Evolutionary conservation across 2,113 vertebrate species (phyloP).

Genomic region (Gallinago undulata): DNA sequence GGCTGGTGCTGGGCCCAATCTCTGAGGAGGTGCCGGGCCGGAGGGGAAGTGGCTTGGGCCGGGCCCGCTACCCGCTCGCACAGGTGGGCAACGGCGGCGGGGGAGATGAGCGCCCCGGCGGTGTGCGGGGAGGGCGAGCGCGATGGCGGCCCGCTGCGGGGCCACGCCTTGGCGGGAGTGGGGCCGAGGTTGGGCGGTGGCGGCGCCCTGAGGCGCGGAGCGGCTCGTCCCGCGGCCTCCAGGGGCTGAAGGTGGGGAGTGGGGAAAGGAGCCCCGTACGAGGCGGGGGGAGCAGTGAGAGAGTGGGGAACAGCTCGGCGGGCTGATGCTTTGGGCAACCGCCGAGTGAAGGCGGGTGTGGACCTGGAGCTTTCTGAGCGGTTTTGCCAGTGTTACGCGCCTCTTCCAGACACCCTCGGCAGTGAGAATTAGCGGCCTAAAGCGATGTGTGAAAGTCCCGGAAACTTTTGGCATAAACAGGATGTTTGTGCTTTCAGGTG

Average conservation of each 20-base stretch:
- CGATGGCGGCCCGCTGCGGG: not conserved
- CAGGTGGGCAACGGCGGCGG: not conserved
- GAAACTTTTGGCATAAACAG: not conserved
- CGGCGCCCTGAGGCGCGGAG: not conserved
- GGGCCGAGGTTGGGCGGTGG: not conserved
- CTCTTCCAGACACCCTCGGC: fast-evolving
- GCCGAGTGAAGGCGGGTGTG: not conserved
- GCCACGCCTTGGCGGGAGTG: not conserved
- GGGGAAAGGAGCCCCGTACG: no score
- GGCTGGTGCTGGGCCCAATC: not conserved
- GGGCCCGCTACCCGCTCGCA: not conserved
- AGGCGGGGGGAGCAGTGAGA: not conserved
- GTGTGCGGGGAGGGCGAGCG: not conserved
- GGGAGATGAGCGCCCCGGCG: not conserved
- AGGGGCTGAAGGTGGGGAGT: not conserved
- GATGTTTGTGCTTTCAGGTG: not conserved
- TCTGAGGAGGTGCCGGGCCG: not conserved
- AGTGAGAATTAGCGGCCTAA: not conserved
- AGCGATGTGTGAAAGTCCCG: no score
- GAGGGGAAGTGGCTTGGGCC: not conserved
- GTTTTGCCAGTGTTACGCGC: fast-evolving
- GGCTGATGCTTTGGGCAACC: not conserved
- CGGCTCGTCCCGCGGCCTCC: not conserved
- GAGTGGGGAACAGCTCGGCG: no score
- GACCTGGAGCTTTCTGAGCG: fast-evolving